Conservation (phyloP, 2,797 vertebrate genomes). For the Thamnophis elegans region DNA sequence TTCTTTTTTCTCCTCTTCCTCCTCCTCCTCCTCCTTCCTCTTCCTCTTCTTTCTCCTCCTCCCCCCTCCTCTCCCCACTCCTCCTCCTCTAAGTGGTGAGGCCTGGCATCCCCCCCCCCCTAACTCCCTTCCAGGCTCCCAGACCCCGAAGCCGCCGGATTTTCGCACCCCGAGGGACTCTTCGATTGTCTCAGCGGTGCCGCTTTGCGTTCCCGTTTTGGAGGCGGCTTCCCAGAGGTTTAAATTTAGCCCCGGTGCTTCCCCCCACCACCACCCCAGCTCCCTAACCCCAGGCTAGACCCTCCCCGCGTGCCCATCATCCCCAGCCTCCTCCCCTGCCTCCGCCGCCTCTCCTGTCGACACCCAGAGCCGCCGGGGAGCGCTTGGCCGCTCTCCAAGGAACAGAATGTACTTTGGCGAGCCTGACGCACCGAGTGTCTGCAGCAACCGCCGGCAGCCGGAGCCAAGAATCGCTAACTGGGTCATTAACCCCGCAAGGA, state of each 20-base stretch:
- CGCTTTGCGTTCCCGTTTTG: too few species aligned
- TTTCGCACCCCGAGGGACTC: too few species aligned
- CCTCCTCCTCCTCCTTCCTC: background rate
- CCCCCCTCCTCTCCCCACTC: too few species aligned
- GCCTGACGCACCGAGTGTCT: constrained; percentile 77
- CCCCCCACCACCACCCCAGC: constrained; percentile 37
- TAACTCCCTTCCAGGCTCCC: too few species aligned
- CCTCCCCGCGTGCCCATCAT: constrained; percentile 15
- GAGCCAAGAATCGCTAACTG: constrained; percentile 85
- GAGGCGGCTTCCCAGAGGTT: constrained; percentile 52
- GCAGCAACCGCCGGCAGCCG: constrained; percentile 80
- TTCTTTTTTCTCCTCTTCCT: background rate
- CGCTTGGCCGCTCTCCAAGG: constrained; percentile 79
- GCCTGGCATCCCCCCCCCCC: too few species aligned
- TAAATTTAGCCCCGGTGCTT: constrained; percentile 67
- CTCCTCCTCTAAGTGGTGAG: background rate
- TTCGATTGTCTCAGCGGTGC: too few species aligned
- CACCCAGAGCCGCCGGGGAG: constrained; percentile 81
- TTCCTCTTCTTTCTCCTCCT: too few species aligned
- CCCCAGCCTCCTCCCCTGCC: constrained; percentile 68
- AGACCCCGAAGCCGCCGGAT: too few species aligned
- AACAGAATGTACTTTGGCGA: constrained; percentile 86
- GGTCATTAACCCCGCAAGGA: constrained; percentile 82
- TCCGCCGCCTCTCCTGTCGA: constrained; percentile 75
- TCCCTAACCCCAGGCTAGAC: constrained; percentile 30